A percentile compares a stretch with the other conserved stretches of the same genome.
Conservation (phyloP, 1,140 invertebrate species). For the Pentalonia nigronervosa region DNA sequence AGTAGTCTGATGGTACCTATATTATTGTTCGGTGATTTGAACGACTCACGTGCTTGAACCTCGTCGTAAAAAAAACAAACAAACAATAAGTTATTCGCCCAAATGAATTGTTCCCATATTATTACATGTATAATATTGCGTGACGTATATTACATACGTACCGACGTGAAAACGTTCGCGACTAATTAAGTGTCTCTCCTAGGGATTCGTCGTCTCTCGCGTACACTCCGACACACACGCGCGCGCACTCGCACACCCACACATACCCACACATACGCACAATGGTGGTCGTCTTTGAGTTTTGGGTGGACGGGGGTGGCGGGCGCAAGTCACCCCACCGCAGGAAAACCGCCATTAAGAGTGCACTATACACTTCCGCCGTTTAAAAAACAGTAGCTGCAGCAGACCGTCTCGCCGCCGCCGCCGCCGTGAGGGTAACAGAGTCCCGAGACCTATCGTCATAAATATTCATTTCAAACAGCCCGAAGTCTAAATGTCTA, state of each 20-base stretch:
- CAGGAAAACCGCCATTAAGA: slow-evolving; percentile 31
- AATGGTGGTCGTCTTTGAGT: not conserved
- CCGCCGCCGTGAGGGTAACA: not conserved
- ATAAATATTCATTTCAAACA: slow-evolving; percentile 41
- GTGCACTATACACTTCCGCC: slow-evolving; percentile 20
- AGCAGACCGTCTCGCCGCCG: slow-evolving; percentile 8
- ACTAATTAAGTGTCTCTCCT: not conserved
- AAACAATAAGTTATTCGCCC: not conserved
- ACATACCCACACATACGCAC: not conserved
- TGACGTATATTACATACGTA: not conserved
- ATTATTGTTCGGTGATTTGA: not conserved
- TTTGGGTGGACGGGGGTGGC: not conserved
- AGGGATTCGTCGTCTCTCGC: not conserved
- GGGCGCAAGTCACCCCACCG: slow-evolving; percentile 6
- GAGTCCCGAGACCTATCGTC: not conserved
- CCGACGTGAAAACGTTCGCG: not conserved
- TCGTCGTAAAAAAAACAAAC: not conserved
- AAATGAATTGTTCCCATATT: not conserved
- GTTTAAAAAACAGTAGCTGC: slow-evolving; percentile 37
- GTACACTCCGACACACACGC: not conserved
- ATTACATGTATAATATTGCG: not conserved
- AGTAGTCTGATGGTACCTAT: not conserved
- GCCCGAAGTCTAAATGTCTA: not conserved
- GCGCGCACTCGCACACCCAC: not conserved
- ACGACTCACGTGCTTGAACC: not conserved